Conservation (phyloP, 2,113 vertebrate genomes). For the Otis tarda region DNA sequence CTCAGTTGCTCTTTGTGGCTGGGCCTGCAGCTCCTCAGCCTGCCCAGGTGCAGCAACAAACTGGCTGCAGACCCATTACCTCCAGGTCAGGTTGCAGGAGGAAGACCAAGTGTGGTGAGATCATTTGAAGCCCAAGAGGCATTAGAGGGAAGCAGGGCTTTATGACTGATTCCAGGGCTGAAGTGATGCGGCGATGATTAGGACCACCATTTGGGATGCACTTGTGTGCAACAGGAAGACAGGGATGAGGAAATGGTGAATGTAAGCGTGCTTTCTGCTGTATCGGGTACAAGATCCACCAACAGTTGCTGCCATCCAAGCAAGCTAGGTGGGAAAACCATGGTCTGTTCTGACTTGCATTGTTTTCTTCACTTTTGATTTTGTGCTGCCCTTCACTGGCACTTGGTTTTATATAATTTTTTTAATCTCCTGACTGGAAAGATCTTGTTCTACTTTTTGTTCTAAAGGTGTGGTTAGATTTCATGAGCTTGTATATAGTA, state of each 20-base stretch:
- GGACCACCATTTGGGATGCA: not conserved
- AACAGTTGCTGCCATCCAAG: not conserved
- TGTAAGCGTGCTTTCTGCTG: not conserved
- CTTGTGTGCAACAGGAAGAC: not conserved
- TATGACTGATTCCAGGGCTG: not conserved
- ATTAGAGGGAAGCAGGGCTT: not conserved
- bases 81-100: not conserved
- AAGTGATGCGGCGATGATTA: not conserved
- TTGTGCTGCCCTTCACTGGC: not conserved
- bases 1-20: not conserved
- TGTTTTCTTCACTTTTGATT: not conserved
- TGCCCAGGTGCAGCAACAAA: not conserved
- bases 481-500: not conserved
- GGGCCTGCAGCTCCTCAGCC: not conserved
- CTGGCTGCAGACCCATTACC: accelerated
- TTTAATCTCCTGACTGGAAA: not conserved
- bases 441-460: not conserved
- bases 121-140: not conserved
- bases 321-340: not conserved
- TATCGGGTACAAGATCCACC: not conserved
- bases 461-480: not conserved
- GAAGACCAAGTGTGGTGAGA: not conserved
- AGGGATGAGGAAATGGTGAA: not conserved
- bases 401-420: not conserved
- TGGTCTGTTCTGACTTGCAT: not conserved